Evolutionary conservation across 2,797 vertebrate genomes (phyloP).

Genomic region (Crenuchus spilurus): DNA sequence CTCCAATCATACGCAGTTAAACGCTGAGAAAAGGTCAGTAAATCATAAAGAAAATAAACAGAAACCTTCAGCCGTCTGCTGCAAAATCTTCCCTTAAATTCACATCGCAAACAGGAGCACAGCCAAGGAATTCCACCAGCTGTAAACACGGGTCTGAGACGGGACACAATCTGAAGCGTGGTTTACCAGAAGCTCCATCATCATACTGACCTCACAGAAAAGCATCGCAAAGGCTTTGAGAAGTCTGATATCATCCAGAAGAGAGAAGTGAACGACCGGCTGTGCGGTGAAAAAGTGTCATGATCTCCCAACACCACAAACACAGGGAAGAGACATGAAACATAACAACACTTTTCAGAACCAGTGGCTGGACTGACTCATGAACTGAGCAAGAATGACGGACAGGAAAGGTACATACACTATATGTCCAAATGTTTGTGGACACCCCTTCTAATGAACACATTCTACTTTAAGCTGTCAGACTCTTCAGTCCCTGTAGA

Average conservation of each 20-base stretch:
- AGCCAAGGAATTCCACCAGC: background rate
- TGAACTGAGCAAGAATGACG: too few relatives aligned
- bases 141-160: slow-evolving; percentile 4
- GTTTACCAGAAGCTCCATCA: background rate
- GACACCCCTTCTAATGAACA: too few relatives aligned
- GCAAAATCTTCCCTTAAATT: background rate
- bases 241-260: background rate
- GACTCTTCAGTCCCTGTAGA: too few relatives aligned
- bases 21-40: background rate
- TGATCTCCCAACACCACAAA: background rate
- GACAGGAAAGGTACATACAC: too few relatives aligned
- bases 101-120: background rate
- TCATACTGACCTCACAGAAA: background rate
- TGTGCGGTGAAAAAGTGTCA: too few relatives aligned
- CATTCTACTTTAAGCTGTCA: too few relatives aligned
- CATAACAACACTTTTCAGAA: background rate
- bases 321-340: background rate
- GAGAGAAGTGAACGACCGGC: too few relatives aligned
- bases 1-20: background rate
- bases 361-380: slow-evolving; percentile 5
- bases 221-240: background rate
- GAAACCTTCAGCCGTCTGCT: background rate
- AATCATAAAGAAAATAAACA: background rate
- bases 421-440: too few relatives aligned
- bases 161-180: background rate